These are phyloP conservation scores for Phalloptychus januarius DNA, from an alignment of 2,797 vertebrate genomes.

Conservation along the genomic window DNA sequence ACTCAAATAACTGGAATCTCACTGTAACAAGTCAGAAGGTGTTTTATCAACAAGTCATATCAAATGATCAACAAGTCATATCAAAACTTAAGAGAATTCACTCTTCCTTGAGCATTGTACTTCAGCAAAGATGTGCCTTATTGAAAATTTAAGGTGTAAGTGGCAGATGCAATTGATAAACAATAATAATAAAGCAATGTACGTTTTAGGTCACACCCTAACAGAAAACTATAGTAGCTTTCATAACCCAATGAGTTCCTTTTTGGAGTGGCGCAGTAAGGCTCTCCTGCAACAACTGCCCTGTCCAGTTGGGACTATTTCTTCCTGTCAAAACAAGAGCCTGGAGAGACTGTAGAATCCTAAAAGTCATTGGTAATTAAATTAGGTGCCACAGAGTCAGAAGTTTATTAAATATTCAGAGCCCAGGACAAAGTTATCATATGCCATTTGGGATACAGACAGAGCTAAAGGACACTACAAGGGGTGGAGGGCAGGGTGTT, in stretches of 20 bases:
- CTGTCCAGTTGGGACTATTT: not conserved
- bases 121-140: not conserved
- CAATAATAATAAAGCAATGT: not conserved
- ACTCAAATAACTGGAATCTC: not conserved
- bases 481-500: not conserved
- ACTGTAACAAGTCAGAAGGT: not conserved
- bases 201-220: not conserved
- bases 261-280: not conserved
- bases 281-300: not conserved
- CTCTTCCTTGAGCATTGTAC: not conserved
- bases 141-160: not conserved
- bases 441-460: not conserved
- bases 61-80: not conserved
- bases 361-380: not conserved
- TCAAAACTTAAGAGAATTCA: not conserved
- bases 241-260: not conserved
- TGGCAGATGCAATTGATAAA: not conserved
- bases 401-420: constrained; percentile 9
- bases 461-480: not conserved
- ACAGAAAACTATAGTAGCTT: not conserved
- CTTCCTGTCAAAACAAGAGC: not conserved
- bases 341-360: not conserved
- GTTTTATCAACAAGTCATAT: not conserved
- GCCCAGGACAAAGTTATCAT: not conserved
- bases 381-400: not conserved